Base-by-base conservation (phyloP, 2,113 vertebrate genomes). In the Gila orcuttii region DNA sequence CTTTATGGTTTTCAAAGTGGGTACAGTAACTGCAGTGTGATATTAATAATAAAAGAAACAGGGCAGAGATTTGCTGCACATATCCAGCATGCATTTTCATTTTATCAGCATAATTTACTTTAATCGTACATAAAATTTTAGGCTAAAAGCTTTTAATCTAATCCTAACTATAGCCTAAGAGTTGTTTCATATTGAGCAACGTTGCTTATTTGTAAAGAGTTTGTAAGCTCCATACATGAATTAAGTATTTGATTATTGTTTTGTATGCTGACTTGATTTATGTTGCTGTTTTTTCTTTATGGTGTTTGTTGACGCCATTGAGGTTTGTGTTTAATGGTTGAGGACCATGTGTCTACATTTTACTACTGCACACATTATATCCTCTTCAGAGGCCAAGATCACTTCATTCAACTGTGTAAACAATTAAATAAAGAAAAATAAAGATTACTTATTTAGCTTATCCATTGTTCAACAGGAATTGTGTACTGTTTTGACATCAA, bases 21-120 rank as follows among this genome's bases (percentile, higher is more conserved):
- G 3, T 80, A 9, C 33, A 80, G 55, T 79, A 42, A 25, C 21
- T 25, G 33, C n/a, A 42, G 36, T 42, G 33, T 79, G 17, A 79
- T 25, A 59, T 33, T 36, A 79, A 78, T 57, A 78, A 57, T 78
- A 21, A 36, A 31, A 36, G 52, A 79, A 79, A 60, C 52, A n/a
- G 17, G 3, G 31, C 19, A 21, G 19, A 57, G 47, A 15, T 78
- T 57, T 78, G 28, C 50, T 23, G 21, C 59, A 62, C 59, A 25
- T 57, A 55, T n/a, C 7, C 10, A 62, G 59, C 9, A 25, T 62
- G 59, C 59, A 11, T 62, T 60, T 60, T 25, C 1, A 57, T 60
- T 25, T 62, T 62, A 62, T 62, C 59, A 25, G 59, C 59, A 60
- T 60, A 3, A 59, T 59, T 59, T n/a, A 60, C 23, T 57, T 57